A percentile compares a stretch with the other conserved stretches of the same genome.
Evolutionary conservation across 2,888 invertebrate genomes (phyloP).

Genomic region (Agrilus biguttatus): DNA sequence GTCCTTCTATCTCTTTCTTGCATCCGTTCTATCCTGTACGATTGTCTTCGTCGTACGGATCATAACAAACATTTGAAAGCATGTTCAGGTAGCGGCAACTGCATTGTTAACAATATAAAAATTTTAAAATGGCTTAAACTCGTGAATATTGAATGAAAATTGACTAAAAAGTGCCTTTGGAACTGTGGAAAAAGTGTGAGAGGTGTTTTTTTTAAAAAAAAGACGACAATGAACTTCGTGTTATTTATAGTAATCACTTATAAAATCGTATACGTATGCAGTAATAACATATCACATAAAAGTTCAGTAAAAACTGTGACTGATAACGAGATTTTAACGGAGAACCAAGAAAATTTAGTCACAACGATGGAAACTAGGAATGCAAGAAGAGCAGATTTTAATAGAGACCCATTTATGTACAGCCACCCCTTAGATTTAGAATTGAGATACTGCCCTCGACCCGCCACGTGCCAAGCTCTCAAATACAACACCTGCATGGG

Average conservation of each 20-base stretch:
- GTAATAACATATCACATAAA: too few species aligned
- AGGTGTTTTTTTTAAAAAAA: too few species aligned
- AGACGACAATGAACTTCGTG: slow-evolving; percentile 1
- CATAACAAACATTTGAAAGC: slow-evolving; percentile 4
- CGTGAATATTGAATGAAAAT: slow-evolving; percentile 1
- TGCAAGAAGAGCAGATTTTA: too few species aligned
- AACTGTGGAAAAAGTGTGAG: too few species aligned
- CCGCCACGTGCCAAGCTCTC: slow-evolving; percentile 55
- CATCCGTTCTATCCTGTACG: neutral
- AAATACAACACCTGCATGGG: slow-evolving; percentile 61
- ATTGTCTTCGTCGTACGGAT: slow-evolving; percentile 4
- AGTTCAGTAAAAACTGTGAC: too few species aligned
- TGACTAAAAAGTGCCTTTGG: neutral
- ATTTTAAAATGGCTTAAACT: slow-evolving; percentile 4
- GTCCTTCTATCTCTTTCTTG: slow-evolving; percentile 11
- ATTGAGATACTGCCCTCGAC: slow-evolving; percentile 50
- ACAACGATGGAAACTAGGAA: too few species aligned
- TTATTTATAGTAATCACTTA: neutral
- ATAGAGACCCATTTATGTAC: neutral
- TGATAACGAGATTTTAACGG: too few species aligned
- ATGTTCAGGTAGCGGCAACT: slow-evolving; percentile 9
- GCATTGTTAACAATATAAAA: slow-evolving; percentile 2
- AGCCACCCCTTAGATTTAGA: slow-evolving; percentile 32
- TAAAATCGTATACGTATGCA: too few species aligned
- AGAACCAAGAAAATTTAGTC: too few species aligned